Conservation (phyloP, 2,113 vertebrate genomes). For the Serinus canaria region DNA sequence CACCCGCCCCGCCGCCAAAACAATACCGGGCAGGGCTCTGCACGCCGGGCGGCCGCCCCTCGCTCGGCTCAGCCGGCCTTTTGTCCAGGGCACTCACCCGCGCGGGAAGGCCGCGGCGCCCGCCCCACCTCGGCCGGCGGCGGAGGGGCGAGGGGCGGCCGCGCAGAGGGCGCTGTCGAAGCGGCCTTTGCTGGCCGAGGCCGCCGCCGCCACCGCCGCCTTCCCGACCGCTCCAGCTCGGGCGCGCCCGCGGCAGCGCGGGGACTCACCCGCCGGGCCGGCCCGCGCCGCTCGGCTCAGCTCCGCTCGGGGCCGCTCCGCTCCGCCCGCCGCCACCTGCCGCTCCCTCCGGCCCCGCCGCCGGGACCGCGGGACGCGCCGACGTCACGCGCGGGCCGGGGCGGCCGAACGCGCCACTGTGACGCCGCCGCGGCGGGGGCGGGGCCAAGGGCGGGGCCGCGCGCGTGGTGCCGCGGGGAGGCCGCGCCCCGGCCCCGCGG, state of each 20-base stretch:
- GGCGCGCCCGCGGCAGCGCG: no score
- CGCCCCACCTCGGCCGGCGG: neutral
- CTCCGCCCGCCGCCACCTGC: no score
- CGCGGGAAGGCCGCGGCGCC: neutral
- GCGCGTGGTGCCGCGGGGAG: neutral
- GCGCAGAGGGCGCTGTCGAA: neutral
- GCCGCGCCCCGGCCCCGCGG: rapidly evolving
- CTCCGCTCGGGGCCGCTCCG: no score
- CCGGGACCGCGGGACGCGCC: no score
- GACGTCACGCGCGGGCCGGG: no score
- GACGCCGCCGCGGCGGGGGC: no score
- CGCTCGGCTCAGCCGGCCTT: neutral
- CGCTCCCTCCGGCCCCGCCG: no score
- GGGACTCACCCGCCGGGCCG: no score
- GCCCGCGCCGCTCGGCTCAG: no score
- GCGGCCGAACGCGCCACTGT: no score
- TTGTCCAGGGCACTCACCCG: neutral
- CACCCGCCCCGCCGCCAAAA: neutral
- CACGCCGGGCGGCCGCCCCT: neutral
- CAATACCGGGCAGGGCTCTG: neutral
- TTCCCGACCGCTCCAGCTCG: no score
- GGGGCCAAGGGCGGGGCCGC: no score
- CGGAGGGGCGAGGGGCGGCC: neutral
- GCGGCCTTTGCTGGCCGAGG: neutral
- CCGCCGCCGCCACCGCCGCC: neutral